phyloP scores from a whole-genome alignment of 2,797 vertebrate species.

The Sphenodon punctatus region DNA sequence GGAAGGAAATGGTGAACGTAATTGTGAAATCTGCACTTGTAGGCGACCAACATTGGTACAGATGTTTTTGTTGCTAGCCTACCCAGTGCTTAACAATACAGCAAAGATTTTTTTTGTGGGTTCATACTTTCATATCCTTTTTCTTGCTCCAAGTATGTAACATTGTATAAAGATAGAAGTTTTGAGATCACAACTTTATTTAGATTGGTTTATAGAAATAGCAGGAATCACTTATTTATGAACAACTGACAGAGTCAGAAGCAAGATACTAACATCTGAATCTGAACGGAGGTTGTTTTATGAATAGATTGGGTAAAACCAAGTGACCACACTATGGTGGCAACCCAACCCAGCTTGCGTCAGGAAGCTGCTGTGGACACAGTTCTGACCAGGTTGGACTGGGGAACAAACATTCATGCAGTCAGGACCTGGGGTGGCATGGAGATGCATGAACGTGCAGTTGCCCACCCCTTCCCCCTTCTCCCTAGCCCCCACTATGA shows the following conservation, averaged over 20 bases:
- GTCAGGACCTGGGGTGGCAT: too few relatives aligned
- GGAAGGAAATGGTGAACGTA: slow-evolving; percentile 36
- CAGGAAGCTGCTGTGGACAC: too few relatives aligned
- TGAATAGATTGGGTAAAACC: too few relatives aligned
- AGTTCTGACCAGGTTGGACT: too few relatives aligned
- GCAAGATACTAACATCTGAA: background rate
- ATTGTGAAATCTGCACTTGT: background rate
- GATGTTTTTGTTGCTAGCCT: background rate
- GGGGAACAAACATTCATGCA: too few relatives aligned
- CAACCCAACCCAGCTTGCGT: too few relatives aligned
- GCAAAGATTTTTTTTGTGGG: too few relatives aligned
- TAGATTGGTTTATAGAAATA: background rate
- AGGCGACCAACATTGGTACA: background rate
- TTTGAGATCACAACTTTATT: background rate
- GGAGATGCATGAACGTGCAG: too few relatives aligned
- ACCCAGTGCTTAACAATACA: background rate
- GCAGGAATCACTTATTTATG: background rate
- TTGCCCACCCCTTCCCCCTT: too few relatives aligned
- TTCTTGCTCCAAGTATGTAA: background rate
- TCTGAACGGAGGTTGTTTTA: too few relatives aligned
- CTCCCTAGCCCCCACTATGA: too few relatives aligned
- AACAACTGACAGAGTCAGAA: background rate
- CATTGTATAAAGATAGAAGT: background rate
- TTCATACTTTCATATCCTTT: background rate
- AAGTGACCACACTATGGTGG: too few relatives aligned